phyloP scores from a whole-genome alignment of 2,888 invertebrate species.

The Melieria crassipennis region DNA sequence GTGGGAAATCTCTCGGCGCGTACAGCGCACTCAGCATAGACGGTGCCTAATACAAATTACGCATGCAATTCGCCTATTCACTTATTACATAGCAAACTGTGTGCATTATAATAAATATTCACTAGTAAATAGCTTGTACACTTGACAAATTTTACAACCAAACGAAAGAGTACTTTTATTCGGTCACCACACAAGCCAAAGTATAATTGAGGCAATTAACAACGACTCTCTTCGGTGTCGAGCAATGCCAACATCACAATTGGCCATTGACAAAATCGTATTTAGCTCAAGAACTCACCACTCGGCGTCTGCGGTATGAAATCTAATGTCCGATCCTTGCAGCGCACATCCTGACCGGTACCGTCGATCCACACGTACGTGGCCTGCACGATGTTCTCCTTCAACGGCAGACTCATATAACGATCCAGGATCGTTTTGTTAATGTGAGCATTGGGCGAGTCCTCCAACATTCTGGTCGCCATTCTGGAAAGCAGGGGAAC shows the following conservation, averaged over 20 bases:
- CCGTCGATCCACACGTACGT: conserved; percentile 97
- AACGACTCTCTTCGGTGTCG: neutral
- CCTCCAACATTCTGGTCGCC: conserved; percentile 68
- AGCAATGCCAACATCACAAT: neutral
- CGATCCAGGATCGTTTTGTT: conserved; percentile 78
- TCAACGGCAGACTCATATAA: conserved; percentile 81
- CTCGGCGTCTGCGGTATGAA: conserved; percentile 80
- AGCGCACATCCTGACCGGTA: conserved; percentile 84
- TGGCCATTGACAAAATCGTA: neutral
- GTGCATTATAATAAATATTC: too few species aligned
- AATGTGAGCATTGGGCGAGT: conserved; percentile 85
- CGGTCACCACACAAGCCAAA: neutral
- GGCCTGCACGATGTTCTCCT: conserved; percentile 81
- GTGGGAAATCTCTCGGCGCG: too few species aligned
- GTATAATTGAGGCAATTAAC: neutral
- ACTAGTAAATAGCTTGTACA: too few species aligned
- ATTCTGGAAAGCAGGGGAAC: conserved; percentile 48
- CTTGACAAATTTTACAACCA: too few species aligned
- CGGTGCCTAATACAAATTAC: too few species aligned
- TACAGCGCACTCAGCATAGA: too few species aligned
- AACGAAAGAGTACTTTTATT: neutral
- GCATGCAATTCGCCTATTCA: too few species aligned
- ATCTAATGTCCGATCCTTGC: conserved; percentile 88
- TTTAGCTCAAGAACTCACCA: conserved; percentile 68
- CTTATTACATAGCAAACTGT: too few species aligned